These are phyloP conservation scores for Macrosiphum euphorbiae DNA, from an alignment of 2,888 invertebrate species.

Conservation along the genomic window DNA sequence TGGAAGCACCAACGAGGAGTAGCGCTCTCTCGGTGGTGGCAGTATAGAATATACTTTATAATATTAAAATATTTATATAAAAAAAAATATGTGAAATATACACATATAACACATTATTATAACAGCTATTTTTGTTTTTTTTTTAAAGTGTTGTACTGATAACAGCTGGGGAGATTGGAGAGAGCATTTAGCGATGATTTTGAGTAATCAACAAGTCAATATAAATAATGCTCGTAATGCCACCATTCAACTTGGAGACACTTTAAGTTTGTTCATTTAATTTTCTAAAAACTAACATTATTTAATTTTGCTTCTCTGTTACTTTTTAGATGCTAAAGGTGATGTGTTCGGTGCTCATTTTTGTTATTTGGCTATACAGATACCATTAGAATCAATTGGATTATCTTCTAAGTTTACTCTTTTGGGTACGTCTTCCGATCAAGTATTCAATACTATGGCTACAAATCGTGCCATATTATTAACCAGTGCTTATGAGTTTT, in stretches of 20 bases:
- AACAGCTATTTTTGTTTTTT: background rate
- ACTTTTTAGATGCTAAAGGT: conserved; percentile 77
- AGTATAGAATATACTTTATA: background rate
- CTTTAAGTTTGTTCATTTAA: conserved; percentile 74
- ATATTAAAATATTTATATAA: background rate
- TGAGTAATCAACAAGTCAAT: conserved; percentile 84
- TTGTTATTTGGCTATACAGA: conserved; percentile 91
- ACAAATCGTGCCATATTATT: conserved; percentile 89
- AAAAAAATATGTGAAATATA: background rate
- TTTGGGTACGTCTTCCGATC: conserved; percentile 81
- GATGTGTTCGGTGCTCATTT: conserved; percentile 93
- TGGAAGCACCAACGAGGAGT: too few species aligned
- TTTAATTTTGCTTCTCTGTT: conserved; percentile 28
- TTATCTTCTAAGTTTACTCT: conserved; percentile 79
- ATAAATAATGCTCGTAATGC: conserved; percentile 84
- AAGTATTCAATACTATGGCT: conserved; percentile 78
- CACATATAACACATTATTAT: background rate
- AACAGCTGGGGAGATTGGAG: conserved; percentile 94
- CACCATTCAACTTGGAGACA: conserved; percentile 78
- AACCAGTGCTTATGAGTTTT: conserved; percentile 96
- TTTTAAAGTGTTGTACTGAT: conserved; percentile 76
- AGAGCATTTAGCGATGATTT: conserved; percentile 94
- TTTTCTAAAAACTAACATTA: background rate
- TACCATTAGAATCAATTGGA: conserved; percentile 72
- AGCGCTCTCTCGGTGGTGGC: too few species aligned